Conservation (phyloP, 64 coral and sea anemone species). For the Cladopsammia gracilis region DNA sequence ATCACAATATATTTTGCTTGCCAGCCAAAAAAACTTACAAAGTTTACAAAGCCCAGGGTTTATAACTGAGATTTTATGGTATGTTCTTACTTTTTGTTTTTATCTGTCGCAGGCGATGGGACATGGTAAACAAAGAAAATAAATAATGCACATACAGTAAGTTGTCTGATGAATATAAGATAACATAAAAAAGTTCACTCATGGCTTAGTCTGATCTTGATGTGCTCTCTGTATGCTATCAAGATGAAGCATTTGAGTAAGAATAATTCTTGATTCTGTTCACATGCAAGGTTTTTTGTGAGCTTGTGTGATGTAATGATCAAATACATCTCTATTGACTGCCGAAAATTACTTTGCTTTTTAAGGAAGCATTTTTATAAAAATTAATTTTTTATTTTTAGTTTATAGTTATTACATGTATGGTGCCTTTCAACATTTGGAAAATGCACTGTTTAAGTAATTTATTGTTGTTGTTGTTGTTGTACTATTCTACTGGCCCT, state of each 20-base stretch:
- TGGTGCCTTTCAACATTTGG: too few relatives aligned
- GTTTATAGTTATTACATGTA: too few relatives aligned
- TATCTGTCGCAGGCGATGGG: constrained; percentile 83
- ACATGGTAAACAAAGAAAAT: constrained; percentile 92
- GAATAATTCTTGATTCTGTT: constrained; percentile 78
- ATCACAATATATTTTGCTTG: too few relatives aligned
- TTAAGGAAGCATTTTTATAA: too few relatives aligned
- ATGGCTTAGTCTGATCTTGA: constrained; percentile 52
- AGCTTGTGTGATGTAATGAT: constrained; percentile 79
- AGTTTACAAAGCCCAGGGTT: too few relatives aligned
- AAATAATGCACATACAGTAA: constrained; percentile 99
- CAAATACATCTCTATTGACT: constrained; percentile 45
- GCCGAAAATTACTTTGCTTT: background rate
- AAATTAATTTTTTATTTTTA: too few relatives aligned
- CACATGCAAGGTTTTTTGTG: constrained; percentile 71
- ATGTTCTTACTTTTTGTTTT: too few relatives aligned
- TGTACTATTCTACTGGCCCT: too few relatives aligned
- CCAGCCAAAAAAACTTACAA: too few relatives aligned
- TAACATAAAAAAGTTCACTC: background rate
- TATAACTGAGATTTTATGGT: too few relatives aligned
- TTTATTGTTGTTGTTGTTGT: too few relatives aligned
- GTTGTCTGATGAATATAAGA: background rate
- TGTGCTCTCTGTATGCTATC: constrained; percentile 9
- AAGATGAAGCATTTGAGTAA: constrained; percentile 76
- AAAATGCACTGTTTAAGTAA: too few relatives aligned